Evolutionary conservation across 2,888 invertebrate species (phyloP).

Genomic region (Dryomyza anilis): DNA sequence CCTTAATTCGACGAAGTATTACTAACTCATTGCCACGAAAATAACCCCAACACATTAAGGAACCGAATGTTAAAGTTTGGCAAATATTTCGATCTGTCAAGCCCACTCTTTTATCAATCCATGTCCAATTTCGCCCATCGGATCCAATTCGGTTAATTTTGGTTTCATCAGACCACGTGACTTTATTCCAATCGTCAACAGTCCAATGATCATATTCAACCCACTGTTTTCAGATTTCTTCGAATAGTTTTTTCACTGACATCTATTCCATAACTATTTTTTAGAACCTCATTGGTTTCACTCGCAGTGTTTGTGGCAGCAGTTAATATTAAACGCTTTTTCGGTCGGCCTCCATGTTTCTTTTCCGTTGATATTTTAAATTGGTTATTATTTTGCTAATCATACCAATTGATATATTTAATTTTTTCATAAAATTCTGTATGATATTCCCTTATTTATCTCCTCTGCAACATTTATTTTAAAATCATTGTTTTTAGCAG

Average conservation of each 20-base stretch:
- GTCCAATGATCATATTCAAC: not conserved
- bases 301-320: not conserved
- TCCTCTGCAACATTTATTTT: too few species aligned
- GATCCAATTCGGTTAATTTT: not conserved
- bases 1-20: too few species aligned
- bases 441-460: not conserved
- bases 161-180: not conserved
- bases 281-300: not conserved
- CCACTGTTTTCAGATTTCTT: not conserved
- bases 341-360: not conserved
- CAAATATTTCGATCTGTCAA: too few species aligned
- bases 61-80: too few species aligned
- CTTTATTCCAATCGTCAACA: not conserved
- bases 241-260: not conserved
- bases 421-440: not conserved
- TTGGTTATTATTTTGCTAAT: not conserved
- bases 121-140: too few species aligned
- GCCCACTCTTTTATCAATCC: too few species aligned
- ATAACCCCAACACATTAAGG: too few species aligned
- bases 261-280: not conserved
- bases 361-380: not conserved
- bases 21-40: too few species aligned
- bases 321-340: not conserved
- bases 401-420: not conserved
- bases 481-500: too few species aligned